Evolutionary conservation across 2,113 vertebrate species (phyloP), one percentile per base, ranked within the genome.

Genomic region (Esox niger): DNA sequence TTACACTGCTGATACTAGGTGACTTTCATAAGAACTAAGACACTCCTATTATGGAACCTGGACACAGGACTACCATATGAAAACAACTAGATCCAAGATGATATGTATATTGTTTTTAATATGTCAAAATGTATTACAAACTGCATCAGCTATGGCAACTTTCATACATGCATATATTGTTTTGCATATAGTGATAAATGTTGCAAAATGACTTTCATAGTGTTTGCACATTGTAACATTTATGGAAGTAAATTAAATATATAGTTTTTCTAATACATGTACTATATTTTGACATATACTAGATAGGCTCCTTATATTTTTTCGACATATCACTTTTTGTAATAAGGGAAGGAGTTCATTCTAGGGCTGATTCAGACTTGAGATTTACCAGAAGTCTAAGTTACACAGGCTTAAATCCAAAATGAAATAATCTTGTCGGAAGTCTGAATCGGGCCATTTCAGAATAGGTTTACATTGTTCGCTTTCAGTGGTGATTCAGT

Each of bases 111-210:
- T 27, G 54, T 57, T 57, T 57, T 57, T 25, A 57, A 57, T 27
- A 57, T 57, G 55, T 57, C 55, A 57, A 57, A 57, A 57, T 57
- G 55, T 57, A 57, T 57, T 57, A 57, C 25, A 57, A 26, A 26
- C 26, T 57, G 6, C 55, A 57, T 57, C 26, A 27, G 17, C 55
- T 57, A 29, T 57, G 25, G 55, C 55, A 57, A 57, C 55, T 57
- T 57, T 29, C 55, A 57, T 57, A 57, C 55, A 57, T 57, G 55
- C 55, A 27, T 57, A 29, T 57, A 57, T 15, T 43, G 15, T 23
- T 57, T 27, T 57, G 25, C 6, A 29, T 27, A 21, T 57, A 15
- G 55, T 57, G 26, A 57, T 27, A 27, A 5, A 57, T 57, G 4
- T 57, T 27, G n/a, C 2, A 57, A 25, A 57, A 29, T 27, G 1